Base-by-base conservation (phyloP, 2,797 vertebrate species). In the Neostethus bicornis region DNA sequence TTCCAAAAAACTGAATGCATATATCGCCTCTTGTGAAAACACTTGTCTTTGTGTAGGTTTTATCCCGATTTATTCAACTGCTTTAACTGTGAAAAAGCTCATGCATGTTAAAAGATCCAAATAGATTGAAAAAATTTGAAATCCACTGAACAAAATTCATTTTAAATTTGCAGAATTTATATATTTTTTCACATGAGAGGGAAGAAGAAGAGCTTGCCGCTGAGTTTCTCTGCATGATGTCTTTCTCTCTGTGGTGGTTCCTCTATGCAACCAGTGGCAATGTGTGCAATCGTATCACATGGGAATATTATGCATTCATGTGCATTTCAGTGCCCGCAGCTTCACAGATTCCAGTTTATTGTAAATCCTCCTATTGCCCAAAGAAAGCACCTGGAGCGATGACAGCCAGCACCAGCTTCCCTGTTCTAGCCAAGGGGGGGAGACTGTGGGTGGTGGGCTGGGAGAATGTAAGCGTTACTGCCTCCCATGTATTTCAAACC, bases 311-410 rank as follows among this genome's bases (percentile, higher is more conserved):
- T 25, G 19, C 21, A 49, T 56, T 32, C 29, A 54, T n/a, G 19
- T 34, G 23, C 43, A 56, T n/a, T 16, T 48, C 48, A 44, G 9
- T 25, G 29, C 54, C 56, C 51, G 64, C 52, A 59, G 32, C 34
- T 47, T 16, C 42, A 48, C 37, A n/a, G 39, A 34, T 1, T 52
- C 21, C 2, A 28, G 56, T 66, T 64, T 59, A 57, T 75, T 64
- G 49, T 64, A 9, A 29, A 29, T 26, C 23, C 28, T 32, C 34
- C 25, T 29, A 12, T 46, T 9, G 32, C 37, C 61, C 38, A 31
- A 67, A 78, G 59, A 56, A 71, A 52, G 51, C 70, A 20, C 43
- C 68, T 75, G 5, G 10, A 75, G 59, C 80, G 85, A 86, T 61
- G 77, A 72, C 81, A 54, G 37, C 43, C 45, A 8, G 35, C 32